Conservation (phyloP, 2,888 invertebrate genomes). For the Ectemnius cavifrons region DNA sequence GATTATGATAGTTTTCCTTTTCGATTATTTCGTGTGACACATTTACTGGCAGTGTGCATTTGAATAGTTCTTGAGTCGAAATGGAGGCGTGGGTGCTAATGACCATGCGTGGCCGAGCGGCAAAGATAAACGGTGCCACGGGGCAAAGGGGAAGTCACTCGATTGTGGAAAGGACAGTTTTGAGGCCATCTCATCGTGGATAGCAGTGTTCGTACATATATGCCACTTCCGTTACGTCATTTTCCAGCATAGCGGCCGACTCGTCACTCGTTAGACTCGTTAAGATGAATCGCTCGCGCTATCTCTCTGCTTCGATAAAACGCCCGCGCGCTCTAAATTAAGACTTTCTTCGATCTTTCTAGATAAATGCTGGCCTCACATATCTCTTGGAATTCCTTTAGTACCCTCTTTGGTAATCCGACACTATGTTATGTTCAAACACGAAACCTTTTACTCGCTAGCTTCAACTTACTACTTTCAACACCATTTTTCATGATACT, state of each 20-base stretch:
- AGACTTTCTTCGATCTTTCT: conserved; percentile 1
- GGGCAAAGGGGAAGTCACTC: neutral
- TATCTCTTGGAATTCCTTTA: too few relatives aligned
- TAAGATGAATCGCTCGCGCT: neutral
- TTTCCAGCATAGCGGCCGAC: neutral
- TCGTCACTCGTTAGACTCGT: neutral
- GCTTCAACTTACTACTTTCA: too few relatives aligned
- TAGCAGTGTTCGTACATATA: neutral
- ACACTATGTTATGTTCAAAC: too few relatives aligned
- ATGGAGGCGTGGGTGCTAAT: neutral
- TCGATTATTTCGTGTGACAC: too few relatives aligned
- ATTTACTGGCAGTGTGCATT: too few relatives aligned
- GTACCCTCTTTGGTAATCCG: too few relatives aligned
- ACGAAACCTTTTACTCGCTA: too few relatives aligned
- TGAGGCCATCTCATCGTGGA: conserved; percentile 17
- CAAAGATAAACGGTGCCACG: neutral
- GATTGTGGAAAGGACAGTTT: conserved; percentile 23
- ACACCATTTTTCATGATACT: too few relatives aligned
- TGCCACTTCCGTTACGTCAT: neutral
- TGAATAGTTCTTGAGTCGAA: too few relatives aligned
- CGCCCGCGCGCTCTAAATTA: neutral
- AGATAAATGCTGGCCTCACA: too few relatives aligned
- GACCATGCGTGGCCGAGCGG: neutral
- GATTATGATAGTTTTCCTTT: too few relatives aligned
- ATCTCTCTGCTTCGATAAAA: neutral